A percentile compares a stretch with the other conserved stretches of the same genome.
Conservation (phyloP, 2,888 invertebrate genomes). For the Trachelus tabidus region DNA sequence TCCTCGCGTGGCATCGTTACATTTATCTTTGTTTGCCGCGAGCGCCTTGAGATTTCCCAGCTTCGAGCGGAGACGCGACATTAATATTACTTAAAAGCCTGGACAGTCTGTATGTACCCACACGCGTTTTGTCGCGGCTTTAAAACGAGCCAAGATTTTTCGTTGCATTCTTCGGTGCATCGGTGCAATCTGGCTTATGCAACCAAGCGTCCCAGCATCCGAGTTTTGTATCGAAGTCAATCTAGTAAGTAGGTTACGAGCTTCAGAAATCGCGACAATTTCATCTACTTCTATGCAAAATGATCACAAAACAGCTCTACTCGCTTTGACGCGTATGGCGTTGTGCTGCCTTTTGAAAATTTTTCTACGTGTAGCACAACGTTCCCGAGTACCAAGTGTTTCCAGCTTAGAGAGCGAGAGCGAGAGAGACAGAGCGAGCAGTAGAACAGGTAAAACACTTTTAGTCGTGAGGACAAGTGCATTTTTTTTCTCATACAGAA, state of each 20-base stretch:
- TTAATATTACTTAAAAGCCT: constrained; percentile 31
- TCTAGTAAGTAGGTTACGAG: background rate
- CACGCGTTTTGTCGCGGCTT: background rate
- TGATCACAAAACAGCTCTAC: background rate
- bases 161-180: background rate
- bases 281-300: background rate
- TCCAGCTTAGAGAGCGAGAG: background rate
- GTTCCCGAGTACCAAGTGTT: constrained; percentile 28
- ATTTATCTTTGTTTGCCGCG: constrained; percentile 42
- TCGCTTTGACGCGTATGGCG: background rate
- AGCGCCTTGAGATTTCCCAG: constrained; percentile 24
- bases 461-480: constrained; percentile 23
- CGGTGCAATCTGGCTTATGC: background rate
- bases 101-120: background rate
- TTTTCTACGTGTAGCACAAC: constrained; percentile 48
- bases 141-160: background rate
- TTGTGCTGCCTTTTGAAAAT: background rate
- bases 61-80: constrained; percentile 28
- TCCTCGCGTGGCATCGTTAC: constrained; percentile 18
- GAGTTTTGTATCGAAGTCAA: background rate
- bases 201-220: background rate
- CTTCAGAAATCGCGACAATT: background rate
- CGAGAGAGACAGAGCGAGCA: background rate
- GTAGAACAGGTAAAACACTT: background rate
- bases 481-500: constrained; percentile 42